Percentiles rank a stretch among this genome's conserved stretches.
These are phyloP conservation scores for Peucedramus taeniatus DNA, from an alignment of 2,113 vertebrate genomes.

Conservation along the genomic window DNA sequence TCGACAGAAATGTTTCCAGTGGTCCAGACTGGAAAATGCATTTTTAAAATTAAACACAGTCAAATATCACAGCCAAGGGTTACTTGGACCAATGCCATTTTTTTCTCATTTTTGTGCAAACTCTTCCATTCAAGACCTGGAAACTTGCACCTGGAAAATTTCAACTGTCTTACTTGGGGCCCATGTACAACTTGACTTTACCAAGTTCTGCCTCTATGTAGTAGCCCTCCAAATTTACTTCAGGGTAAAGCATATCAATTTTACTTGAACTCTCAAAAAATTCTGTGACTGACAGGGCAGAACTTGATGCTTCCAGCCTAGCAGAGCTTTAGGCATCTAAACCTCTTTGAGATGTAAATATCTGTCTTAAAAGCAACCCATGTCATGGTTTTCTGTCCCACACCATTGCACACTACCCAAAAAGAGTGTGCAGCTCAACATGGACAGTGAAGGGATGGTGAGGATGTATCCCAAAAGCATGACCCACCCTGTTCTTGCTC, in stretches of 20 bases:
- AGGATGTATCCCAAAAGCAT: rapidly evolving
- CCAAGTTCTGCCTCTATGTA: neutral
- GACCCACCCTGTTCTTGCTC: rapidly evolving
- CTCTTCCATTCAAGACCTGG: neutral
- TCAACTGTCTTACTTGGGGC: rapidly evolving
- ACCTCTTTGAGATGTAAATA: neutral
- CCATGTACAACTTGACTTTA: neutral
- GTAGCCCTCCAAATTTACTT: neutral
- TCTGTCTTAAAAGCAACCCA: neutral
- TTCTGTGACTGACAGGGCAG: neutral
- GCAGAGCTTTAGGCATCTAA: neutral
- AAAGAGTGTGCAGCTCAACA: neutral
- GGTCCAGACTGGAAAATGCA: neutral
- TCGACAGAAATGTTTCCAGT: rapidly evolving
- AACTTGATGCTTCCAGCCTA: neutral
- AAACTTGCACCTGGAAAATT: neutral
- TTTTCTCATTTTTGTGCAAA: neutral
- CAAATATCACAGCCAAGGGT: neutral
- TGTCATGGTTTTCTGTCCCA: neutral
- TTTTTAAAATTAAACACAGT: neutral
- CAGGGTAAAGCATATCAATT: neutral
- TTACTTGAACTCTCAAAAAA: neutral
- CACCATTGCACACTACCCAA: neutral
- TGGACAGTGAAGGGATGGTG: too few relatives aligned
- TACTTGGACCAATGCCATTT: neutral